phyloP scores from a whole-genome alignment of 2,113 vertebrate species.

The Piaya cayana region DNA sequence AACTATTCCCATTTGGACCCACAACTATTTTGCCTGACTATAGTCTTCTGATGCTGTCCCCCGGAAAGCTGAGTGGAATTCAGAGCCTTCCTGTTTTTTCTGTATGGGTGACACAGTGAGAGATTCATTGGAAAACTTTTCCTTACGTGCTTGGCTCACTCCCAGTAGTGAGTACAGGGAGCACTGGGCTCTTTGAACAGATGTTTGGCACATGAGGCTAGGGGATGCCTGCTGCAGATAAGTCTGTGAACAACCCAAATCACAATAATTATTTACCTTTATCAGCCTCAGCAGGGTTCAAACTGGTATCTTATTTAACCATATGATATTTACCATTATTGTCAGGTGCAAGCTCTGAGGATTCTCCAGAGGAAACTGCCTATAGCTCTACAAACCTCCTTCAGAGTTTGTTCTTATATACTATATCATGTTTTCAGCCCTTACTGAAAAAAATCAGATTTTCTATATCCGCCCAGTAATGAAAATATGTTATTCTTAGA shows the following conservation, averaged over 20 bases:
- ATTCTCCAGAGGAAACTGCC: background rate
- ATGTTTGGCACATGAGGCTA: background rate
- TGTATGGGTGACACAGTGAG: background rate
- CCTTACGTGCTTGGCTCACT: accelerated
- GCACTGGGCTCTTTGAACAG: constrained; percentile 7
- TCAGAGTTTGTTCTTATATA: background rate
- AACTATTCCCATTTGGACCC: background rate
- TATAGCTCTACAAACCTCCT: background rate
- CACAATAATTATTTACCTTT: constrained; percentile 48
- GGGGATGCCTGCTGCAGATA: background rate
- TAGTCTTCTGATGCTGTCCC: background rate
- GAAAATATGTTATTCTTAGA: constrained; percentile 10
- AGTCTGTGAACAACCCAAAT: constrained; percentile 8
- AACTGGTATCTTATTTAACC: constrained; percentile 17
- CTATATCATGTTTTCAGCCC: background rate
- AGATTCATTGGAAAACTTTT: background rate
- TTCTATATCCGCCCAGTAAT: background rate
- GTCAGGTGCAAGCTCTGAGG: background rate
- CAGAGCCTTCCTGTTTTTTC: background rate
- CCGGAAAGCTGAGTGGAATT: background rate
- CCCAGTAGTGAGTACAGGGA: background rate
- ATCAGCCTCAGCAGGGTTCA: constrained; percentile 32
- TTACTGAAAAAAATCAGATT: constrained; percentile 7
- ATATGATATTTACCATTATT: background rate
- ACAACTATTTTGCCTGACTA: background rate